Evolutionary conservation across 53 echinoderm and acorn worm species (phyloP), one percentile per base, ranked within the genome.

Genomic region (Echinometra lucunter): DNA sequence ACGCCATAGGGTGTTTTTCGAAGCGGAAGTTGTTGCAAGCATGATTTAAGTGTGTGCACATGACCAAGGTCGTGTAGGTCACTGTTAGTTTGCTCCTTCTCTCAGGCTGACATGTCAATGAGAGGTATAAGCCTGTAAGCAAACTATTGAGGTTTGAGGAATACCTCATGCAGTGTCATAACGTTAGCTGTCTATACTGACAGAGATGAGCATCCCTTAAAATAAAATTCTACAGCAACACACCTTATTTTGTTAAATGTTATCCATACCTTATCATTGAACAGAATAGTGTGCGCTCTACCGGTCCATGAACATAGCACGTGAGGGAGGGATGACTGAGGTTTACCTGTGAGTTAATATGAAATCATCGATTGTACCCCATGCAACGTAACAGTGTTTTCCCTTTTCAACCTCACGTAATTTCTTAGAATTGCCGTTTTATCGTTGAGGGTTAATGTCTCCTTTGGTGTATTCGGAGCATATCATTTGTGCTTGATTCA

Each of bases 1-100:
- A 88, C 88, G 88, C 88, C 34, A 47, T 56, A 88, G 57, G 32
- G n/a, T 88, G 30, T 23, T 55, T n/a, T 32, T 32, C 56, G 27
- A 44, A 81, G 19, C 81, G 44, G 44, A 81, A 81, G 23, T 23
- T 19, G 44, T 81, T 42, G 56, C 57, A 57, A 40, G 4, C 18
- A 57, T 88, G 57, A 57, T 57, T 35, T 83, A 15, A 82, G 23
- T 45, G 87, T 87, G n/a, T 87, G 53, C 57, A 42, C 19, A 42
- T 44, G 27, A 81, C 27, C 32, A 34, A 81, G 81, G 40, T 81
- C 45, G 23, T 18, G 81, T 30, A 44, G 40, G 81, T 40, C 42
- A 44, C 4, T 15, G 4, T 15, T 40, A 42, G 3, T 70, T 9
- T 32, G 70, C 15, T 72, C 72, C 15, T 15, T 72, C 34, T 35